A percentile compares a stretch with the other conserved stretches of the same genome.
Conservation (phyloP, 2,113 vertebrate species). For the Peromyscus maniculatus region DNA sequence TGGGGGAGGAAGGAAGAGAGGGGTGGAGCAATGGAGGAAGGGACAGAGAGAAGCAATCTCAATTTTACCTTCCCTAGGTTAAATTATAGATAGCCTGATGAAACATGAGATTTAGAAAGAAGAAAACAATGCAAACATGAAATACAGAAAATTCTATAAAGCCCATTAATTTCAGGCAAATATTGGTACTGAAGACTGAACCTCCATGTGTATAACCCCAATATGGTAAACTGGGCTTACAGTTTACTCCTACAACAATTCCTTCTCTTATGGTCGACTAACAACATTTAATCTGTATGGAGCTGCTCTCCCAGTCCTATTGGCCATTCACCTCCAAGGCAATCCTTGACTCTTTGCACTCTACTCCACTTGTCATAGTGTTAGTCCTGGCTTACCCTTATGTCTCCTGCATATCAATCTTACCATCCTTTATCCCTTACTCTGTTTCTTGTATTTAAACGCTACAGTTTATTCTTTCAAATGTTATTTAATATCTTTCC, state of each 20-base stretch:
- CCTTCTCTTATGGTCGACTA: not conserved
- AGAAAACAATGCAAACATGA: not conserved
- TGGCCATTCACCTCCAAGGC: not conserved
- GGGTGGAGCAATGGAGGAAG: not conserved
- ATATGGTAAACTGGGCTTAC: not conserved
- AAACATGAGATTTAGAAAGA: conserved; percentile 28
- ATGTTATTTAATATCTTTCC: not conserved
- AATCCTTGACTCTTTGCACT: not conserved
- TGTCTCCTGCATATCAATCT: not conserved
- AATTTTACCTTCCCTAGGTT: not conserved
- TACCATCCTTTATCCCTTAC: not conserved
- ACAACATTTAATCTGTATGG: not conserved
- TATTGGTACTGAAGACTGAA: not conserved
- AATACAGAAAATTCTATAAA: not conserved
- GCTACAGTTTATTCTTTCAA: not conserved
- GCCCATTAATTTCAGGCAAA: not conserved
- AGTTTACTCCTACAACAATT: not conserved
- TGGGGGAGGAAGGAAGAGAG: no score
- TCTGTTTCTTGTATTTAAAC: not conserved
- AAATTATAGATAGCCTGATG: not conserved
- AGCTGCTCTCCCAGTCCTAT: not conserved
- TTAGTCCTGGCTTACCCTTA: not conserved
- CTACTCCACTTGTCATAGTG: not conserved
- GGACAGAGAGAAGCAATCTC: not conserved
- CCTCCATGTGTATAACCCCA: not conserved